A percentile compares a stretch with the other conserved stretches of the same genome.
phyloP scores from a whole-genome alignment of 2,888 invertebrate genomes.

The Chaitophorus viminalis region DNA sequence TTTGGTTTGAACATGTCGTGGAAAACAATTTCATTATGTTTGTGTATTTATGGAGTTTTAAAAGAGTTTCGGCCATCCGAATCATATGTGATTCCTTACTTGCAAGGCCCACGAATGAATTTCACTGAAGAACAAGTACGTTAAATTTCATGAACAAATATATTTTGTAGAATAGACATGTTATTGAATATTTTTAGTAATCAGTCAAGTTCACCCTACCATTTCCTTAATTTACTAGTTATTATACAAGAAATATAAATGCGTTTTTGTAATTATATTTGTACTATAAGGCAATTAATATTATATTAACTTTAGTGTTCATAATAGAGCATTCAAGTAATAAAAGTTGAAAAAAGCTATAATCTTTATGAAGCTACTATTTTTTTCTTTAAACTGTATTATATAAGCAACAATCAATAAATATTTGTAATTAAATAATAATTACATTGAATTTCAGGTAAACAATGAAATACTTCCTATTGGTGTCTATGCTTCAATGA shows the following conservation, averaged over 20 bases:
- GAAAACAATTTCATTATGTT: constrained; percentile 73
- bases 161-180: no score
- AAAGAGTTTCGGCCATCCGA: constrained; percentile 87
- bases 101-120: constrained; percentile 81
- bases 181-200: no score
- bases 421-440: background rate
- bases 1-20: constrained; percentile 31
- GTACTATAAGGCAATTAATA: no score
- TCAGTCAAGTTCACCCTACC: no score
- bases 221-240: no score
- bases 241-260: no score
- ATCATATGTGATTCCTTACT: constrained; percentile 82
- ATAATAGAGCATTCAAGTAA: no score
- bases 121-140: constrained; percentile 76
- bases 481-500: constrained; percentile 85
- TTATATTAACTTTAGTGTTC: no score
- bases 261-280: no score
- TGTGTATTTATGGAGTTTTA: constrained; percentile 83
- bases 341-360: no score
- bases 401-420: background rate
- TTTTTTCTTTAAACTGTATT: no score
- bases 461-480: constrained; percentile 85
- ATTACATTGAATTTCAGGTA: constrained; percentile 66
- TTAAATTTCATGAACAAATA: background rate
- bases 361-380: no score